Conservation (phyloP, 2,888 invertebrate species). For the Colostygia pectinataria region DNA sequence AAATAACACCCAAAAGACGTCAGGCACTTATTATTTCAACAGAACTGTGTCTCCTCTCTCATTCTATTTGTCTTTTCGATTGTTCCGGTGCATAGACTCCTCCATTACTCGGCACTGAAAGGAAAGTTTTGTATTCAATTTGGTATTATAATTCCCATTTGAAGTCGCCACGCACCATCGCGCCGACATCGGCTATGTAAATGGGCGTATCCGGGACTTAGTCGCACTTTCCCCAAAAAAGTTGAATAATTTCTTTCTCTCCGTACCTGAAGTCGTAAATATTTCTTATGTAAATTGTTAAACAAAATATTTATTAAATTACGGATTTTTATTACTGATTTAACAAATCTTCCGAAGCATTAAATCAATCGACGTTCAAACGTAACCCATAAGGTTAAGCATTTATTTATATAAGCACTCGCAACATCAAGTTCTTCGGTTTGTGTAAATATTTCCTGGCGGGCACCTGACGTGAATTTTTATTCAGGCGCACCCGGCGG, state of each 20-base stretch:
- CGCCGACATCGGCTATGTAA: slow-evolving; percentile 82
- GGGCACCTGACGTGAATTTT: slow-evolving; percentile 75
- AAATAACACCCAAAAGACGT: slow-evolving; percentile 75
- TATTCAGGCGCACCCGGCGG: slow-evolving; percentile 70
- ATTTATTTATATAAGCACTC: slow-evolving; percentile 58
- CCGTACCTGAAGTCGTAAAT: slow-evolving; percentile 42
- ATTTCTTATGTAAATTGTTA: slow-evolving; percentile 31
- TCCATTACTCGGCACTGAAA: slow-evolving; percentile 83
- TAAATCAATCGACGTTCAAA: slow-evolving; percentile 35
- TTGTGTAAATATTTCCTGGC: slow-evolving; percentile 72
- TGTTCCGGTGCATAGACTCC: slow-evolving; percentile 83
- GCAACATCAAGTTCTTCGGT: slow-evolving; percentile 58
- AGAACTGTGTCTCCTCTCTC: slow-evolving; percentile 76
- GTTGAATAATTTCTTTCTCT: slow-evolving; percentile 58
- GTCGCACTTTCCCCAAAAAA: slow-evolving; percentile 72
- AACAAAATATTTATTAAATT: not conserved
- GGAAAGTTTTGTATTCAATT: slow-evolving; percentile 85
- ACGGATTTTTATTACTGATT: slow-evolving; percentile 8
- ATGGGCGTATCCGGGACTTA: slow-evolving; percentile 79
- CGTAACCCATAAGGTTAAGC: slow-evolving; percentile 40
- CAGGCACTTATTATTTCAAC: slow-evolving; percentile 80
- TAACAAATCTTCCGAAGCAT: slow-evolving; percentile 12
- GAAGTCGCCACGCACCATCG: slow-evolving; percentile 83
- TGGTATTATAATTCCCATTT: slow-evolving; percentile 84
- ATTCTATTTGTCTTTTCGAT: slow-evolving; percentile 82